A percentile compares a stretch with the other conserved stretches of the same genome.
These are phyloP conservation scores for Sparus aurata DNA, from an alignment of 2,797 vertebrate species.

Conservation along the genomic window DNA sequence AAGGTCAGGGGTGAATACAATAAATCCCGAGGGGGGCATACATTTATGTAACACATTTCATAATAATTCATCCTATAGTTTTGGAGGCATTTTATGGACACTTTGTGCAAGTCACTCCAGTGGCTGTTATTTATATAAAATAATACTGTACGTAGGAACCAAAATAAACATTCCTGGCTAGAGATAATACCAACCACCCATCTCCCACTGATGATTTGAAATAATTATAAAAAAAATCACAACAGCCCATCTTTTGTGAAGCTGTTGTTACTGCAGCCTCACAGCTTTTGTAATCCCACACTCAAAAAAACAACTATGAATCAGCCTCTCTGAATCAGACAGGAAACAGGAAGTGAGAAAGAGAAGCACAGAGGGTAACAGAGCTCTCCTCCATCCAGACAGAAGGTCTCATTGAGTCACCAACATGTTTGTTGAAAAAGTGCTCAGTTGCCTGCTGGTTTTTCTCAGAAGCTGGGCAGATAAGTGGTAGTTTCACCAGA, in stretches of 20 bases:
- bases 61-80: neutral
- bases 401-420: constrained; percentile 5
- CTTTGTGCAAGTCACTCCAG: neutral
- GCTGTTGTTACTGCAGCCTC: constrained; percentile 25
- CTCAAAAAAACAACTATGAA: constrained; percentile 1
- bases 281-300: constrained; percentile 10
- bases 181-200: neutral
- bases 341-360: constrained; percentile 7
- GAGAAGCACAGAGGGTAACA: neutral
- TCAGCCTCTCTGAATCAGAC: constrained; percentile 18
- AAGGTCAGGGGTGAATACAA: neutral
- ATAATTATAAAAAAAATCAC: neutral
- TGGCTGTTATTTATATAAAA: neutral
- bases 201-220: constrained; percentile 27
- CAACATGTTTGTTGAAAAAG: neutral
- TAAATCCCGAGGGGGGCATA: too few relatives aligned
- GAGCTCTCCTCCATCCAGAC: neutral
- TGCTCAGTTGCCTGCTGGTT: neutral
- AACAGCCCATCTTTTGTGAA: constrained; percentile 19
- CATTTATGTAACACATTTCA: too few relatives aligned
- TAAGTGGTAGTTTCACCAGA: constrained; percentile 30
- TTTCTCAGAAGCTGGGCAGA: neutral
- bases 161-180: neutral
- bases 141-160: neutral
- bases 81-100: neutral